A percentile compares a stretch with the other conserved stretches of the same genome.
Evolutionary conservation across 2,888 invertebrate genomes (phyloP).

Genomic region (Silvanus unidentatus): DNA sequence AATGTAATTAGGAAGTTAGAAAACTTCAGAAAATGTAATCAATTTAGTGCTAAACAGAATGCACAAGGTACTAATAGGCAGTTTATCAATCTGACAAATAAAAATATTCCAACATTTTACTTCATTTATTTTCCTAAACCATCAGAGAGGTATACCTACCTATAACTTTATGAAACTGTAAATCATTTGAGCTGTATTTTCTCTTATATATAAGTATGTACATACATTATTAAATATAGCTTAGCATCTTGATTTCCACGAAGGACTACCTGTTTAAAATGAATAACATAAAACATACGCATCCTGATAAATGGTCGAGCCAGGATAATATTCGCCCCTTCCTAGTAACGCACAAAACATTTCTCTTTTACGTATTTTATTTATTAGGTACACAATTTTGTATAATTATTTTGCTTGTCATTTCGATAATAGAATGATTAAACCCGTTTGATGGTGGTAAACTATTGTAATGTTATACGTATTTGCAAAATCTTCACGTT

Average conservation of each 20-base stretch:
- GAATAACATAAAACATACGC: neutral
- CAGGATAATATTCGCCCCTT: neutral
- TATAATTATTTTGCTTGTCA: too few relatives aligned
- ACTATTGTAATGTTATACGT: too few relatives aligned
- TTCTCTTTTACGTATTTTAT: too few relatives aligned
- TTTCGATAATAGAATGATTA: too few relatives aligned
- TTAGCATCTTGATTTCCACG: conserved; percentile 2
- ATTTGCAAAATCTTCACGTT: too few relatives aligned
- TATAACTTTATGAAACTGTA: neutral
- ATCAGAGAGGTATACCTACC: neutral
- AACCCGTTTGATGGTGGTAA: too few relatives aligned
- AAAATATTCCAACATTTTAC: conserved; percentile 12
- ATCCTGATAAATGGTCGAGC: conserved; percentile 1
- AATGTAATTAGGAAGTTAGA: too few relatives aligned
- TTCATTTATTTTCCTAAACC: neutral
- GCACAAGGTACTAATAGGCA: conserved; percentile 3
- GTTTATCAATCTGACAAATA: conserved; percentile 10
- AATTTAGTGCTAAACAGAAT: too few relatives aligned
- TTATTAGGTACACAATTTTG: too few relatives aligned
- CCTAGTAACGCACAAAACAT: neutral
- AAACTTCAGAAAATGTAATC: too few relatives aligned
- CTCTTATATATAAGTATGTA: neutral
- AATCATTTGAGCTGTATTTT: conserved; percentile 1
- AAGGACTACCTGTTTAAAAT: neutral
- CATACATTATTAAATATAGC: neutral